phyloP scores from a whole-genome alignment of 2,113 vertebrate species.

The Hyaena hyaena region DNA sequence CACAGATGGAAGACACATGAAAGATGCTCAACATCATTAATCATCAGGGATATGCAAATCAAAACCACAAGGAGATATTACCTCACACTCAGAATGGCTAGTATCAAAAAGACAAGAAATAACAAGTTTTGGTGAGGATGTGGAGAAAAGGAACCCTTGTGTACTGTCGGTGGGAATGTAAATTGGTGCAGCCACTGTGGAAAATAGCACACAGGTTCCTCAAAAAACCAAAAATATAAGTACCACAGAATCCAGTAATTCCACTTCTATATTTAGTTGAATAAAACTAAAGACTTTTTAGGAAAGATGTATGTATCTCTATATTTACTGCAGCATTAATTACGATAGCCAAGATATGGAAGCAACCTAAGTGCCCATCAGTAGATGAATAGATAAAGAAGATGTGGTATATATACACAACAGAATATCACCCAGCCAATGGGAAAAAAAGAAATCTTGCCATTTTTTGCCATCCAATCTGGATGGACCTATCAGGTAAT shows the following conservation, averaged over 20 bases:
- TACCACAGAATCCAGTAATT: background rate
- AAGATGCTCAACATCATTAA: background rate
- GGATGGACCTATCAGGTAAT: background rate
- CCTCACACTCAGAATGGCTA: background rate
- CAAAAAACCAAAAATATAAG: background rate
- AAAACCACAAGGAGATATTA: background rate
- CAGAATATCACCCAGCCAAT: background rate
- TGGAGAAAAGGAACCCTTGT: background rate
- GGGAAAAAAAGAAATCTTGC: background rate
- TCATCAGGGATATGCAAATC: background rate
- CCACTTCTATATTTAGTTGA: background rate
- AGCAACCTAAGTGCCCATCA: background rate
- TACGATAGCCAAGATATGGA: background rate
- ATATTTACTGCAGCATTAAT: background rate
- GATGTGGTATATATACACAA: background rate
- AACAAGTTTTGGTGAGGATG: background rate
- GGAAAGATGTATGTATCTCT: background rate
- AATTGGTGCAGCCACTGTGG: background rate
- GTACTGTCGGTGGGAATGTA: background rate
- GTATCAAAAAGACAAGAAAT: background rate
- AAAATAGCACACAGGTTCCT: background rate
- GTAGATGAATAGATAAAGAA: background rate
- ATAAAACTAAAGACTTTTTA: background rate
- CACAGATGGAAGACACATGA: background rate
- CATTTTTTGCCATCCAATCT: background rate